A percentile compares a stretch with the other conserved stretches of the same genome.
These are phyloP conservation scores for Acanthosepion lycidas DNA, from an alignment of 2,888 invertebrate species.

Conservation along the genomic window DNA sequence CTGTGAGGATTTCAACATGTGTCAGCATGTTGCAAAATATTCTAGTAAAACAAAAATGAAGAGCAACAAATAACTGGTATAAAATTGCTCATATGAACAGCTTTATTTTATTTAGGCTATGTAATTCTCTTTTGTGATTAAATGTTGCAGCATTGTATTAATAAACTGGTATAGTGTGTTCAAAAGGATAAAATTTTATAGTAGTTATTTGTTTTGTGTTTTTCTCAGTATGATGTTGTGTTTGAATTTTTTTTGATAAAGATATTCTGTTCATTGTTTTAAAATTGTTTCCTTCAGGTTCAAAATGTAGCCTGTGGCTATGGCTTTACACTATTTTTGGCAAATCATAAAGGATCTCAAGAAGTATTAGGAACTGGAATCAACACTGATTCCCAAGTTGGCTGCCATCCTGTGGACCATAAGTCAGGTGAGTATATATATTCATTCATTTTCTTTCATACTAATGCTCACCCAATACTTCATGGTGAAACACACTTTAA, in stretches of 20 bases:
- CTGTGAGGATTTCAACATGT: too few species aligned
- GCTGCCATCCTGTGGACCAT: conserved; percentile 78
- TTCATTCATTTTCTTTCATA: not conserved
- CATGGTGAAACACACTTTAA: too few species aligned
- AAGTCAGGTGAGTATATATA: conserved; percentile 61
- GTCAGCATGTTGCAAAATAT: too few species aligned
- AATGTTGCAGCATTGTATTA: too few species aligned
- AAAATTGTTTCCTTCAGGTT: conserved; percentile 56
- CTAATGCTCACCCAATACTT: not conserved
- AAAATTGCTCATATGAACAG: too few species aligned
- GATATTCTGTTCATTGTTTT: not conserved
- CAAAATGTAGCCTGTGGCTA: conserved; percentile 84
- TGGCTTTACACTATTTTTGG: conserved; percentile 84
- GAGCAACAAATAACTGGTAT: too few species aligned
- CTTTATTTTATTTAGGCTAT: too few species aligned
- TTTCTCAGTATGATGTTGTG: not conserved
- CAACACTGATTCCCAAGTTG: conserved; percentile 93
- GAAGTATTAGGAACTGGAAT: conserved; percentile 91
- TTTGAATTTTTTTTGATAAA: not conserved
- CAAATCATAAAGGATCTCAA: conserved; percentile 55
- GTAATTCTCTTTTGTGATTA: too few species aligned
- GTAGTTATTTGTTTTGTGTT: not conserved
- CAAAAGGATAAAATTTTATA: too few species aligned
- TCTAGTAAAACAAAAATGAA: too few species aligned
- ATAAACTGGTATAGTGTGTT: too few species aligned